Conservation (phyloP, 2,888 invertebrate genomes). For the Melanostoma mellinum region DNA sequence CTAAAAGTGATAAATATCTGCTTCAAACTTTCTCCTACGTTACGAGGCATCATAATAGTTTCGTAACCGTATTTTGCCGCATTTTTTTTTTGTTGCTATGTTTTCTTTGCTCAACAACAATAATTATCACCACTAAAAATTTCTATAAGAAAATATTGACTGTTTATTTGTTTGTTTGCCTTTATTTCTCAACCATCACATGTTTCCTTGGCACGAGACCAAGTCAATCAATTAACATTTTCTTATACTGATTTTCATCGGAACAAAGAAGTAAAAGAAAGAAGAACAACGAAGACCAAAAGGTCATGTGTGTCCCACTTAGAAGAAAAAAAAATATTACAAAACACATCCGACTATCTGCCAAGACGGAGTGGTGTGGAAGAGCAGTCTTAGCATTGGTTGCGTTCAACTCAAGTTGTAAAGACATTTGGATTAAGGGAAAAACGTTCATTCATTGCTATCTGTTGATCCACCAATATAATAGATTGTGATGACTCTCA, state of each 20-base stretch:
- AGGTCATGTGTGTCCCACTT: slow-evolving; percentile 70
- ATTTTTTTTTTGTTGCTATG: slow-evolving; percentile 9
- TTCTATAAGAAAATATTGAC: slow-evolving; percentile 41
- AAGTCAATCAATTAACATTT: slow-evolving; percentile 61
- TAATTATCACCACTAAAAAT: slow-evolving; percentile 33
- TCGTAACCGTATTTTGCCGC: slow-evolving; percentile 33
- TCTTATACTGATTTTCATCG: slow-evolving; percentile 35
- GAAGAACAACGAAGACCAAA: slow-evolving; percentile 61
- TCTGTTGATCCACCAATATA: too few species aligned
- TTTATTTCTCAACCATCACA: slow-evolving; percentile 47
- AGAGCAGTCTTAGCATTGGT: not conserved
- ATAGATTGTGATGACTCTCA: too few species aligned
- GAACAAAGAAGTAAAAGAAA: slow-evolving; percentile 37
- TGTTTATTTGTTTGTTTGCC: slow-evolving; percentile 7
- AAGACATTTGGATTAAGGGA: not conserved
- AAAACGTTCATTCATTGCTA: not conserved
- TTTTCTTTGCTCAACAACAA: slow-evolving; percentile 44
- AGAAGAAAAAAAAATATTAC: slow-evolving; percentile 40
- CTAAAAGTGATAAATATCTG: slow-evolving; percentile 7
- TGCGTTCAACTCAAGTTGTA: not conserved
- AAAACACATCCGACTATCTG: slow-evolving; percentile 56
- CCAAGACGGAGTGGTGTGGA: slow-evolving; percentile 14
- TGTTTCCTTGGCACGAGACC: slow-evolving; percentile 63
- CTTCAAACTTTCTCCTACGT: slow-evolving; percentile 48
- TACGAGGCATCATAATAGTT: slow-evolving; percentile 46